phyloP scores from a whole-genome alignment of 2,113 vertebrate genomes.

The Ondatra zibethicus region DNA sequence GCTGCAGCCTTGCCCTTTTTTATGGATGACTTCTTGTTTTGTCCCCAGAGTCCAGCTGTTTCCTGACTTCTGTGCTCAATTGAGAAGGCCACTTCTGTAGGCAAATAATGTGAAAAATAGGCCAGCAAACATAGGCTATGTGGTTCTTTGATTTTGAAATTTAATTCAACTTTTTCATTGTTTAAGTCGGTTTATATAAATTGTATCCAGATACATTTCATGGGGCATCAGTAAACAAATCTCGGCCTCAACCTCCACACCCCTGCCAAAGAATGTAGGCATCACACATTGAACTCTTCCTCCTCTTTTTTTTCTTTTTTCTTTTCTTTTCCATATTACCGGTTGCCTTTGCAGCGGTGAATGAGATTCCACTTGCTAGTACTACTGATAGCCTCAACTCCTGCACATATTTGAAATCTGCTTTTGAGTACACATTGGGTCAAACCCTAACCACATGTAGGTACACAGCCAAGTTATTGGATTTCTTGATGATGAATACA shows the following conservation, averaged over 20 bases:
- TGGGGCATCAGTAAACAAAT: constrained; percentile 29
- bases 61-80: constrained; percentile 27
- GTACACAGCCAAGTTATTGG: constrained; percentile 84
- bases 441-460: constrained; percentile 85
- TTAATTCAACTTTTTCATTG: constrained; percentile 21
- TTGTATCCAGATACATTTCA: neutral
- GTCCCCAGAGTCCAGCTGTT: constrained; percentile 23
- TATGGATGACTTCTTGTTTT: constrained; percentile 51
- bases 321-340: neutral
- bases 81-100: constrained; percentile 50
- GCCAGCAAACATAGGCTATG: neutral
- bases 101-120: constrained; percentile 51
- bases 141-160: constrained; percentile 44
- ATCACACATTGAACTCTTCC: constrained; percentile 24
- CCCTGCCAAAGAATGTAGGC: neutral
- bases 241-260: neutral
- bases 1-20: neutral
- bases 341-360: constrained; percentile 60
- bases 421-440: constrained; percentile 83
- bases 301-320: too few relatives aligned
- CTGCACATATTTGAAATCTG: constrained; percentile 81
- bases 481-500: constrained; percentile 84
- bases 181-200: neutral
- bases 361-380: constrained; percentile 57
- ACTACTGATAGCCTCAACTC: constrained; percentile 53